A percentile compares a stretch with the other conserved stretches of the same genome.
Evolutionary conservation across 2,113 vertebrate genomes (phyloP).

Genomic region (Laticauda laticaudata): DNA sequence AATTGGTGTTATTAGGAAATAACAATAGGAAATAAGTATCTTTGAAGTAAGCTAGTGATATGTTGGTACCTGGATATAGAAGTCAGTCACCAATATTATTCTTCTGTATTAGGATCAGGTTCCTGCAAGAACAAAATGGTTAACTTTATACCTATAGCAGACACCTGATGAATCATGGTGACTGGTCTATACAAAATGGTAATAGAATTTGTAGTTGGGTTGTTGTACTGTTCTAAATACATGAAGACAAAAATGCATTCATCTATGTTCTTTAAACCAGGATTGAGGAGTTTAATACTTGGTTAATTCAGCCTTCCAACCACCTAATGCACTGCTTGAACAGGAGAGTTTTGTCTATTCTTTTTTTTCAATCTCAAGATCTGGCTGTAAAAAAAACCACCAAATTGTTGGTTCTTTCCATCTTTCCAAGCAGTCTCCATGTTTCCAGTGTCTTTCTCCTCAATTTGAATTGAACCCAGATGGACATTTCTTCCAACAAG

Average conservation of each 20-base stretch:
- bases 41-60: too few relatives aligned
- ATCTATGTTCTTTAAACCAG: not conserved
- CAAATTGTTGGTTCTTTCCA: not conserved
- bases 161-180: not conserved
- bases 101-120: not conserved
- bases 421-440: too few relatives aligned
- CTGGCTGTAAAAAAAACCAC: not conserved
- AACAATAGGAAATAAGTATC: too few relatives aligned
- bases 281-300: not conserved
- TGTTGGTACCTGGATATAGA: too few relatives aligned
- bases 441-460: too few relatives aligned
- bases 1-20: too few relatives aligned
- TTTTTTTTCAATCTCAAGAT: not conserved
- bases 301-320: not conserved
- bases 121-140: not conserved
- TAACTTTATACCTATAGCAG: not conserved
- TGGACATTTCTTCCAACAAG: too few relatives aligned
- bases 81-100: not conserved
- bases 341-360: not conserved
- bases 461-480: too few relatives aligned
- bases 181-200: not conserved
- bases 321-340: not conserved
- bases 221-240: not conserved
- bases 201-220: not conserved
- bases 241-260: not conserved